Evolutionary conservation across 2,888 invertebrate species (phyloP).

Genomic region (Drosophila nr. perissopoda): DNA sequence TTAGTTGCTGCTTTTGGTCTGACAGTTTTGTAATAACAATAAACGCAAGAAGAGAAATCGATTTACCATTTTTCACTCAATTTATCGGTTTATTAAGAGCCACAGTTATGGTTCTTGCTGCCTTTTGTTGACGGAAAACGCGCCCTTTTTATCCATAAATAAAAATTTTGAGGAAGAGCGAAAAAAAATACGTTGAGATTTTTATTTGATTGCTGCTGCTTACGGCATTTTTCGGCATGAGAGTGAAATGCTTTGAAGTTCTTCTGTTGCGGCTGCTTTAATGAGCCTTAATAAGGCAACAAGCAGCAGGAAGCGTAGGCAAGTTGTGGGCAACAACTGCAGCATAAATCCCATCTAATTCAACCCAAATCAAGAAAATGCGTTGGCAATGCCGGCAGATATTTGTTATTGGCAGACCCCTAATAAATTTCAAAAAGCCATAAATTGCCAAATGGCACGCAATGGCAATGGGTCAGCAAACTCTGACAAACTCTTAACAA

Average conservation of each 20-base stretch:
- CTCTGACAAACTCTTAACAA: slow-evolving; percentile 34
- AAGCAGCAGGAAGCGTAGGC: slow-evolving; percentile 1
- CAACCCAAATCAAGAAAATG: slow-evolving; percentile 69
- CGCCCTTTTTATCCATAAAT: slow-evolving; percentile 29
- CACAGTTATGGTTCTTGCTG: slow-evolving; percentile 45
- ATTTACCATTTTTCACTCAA: slow-evolving; percentile 77
- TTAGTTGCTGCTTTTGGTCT: slow-evolving; percentile 42
- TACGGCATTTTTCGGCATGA: slow-evolving; percentile 15
- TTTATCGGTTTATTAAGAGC: slow-evolving; percentile 76
- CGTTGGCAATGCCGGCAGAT: slow-evolving; percentile 48
- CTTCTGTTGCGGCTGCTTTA: slow-evolving; percentile 42
- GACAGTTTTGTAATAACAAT: slow-evolving; percentile 77
- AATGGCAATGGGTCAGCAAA: slow-evolving; percentile 50
- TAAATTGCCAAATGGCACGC: slow-evolving; percentile 68
- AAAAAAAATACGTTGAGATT: slow-evolving; percentile 38
- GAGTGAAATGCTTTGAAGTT: slow-evolving; percentile 55
- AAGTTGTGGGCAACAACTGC: slow-evolving; percentile 45
- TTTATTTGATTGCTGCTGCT: slow-evolving; percentile 64
- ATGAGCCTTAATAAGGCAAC: slow-evolving; percentile 65
- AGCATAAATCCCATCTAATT: slow-evolving; percentile 69
- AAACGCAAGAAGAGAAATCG: slow-evolving; percentile 72
- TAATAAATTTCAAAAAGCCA: slow-evolving; percentile 73
- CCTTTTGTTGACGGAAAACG: slow-evolving; percentile 52
- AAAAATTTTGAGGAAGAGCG: slow-evolving; percentile 1
- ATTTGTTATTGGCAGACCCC: slow-evolving; percentile 56